phyloP scores from a whole-genome alignment of 2,888 invertebrate genomes.

The Patella pellucida region DNA sequence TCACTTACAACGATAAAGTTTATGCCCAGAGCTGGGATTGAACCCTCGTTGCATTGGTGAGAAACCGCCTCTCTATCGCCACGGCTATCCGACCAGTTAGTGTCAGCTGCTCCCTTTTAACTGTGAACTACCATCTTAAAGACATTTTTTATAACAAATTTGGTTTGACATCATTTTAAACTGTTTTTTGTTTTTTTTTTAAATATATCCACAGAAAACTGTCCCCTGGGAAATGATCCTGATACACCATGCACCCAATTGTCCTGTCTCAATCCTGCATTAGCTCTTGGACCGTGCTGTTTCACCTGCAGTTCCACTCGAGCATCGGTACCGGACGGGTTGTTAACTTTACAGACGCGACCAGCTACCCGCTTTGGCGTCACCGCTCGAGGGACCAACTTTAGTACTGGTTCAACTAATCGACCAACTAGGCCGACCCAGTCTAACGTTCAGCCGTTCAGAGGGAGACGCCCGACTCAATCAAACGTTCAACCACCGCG shows the following conservation, averaged over 20 bases:
- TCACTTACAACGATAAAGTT: too few species aligned
- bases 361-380: neutral
- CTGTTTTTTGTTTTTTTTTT: too few species aligned
- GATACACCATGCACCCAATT: neutral
- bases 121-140: too few species aligned
- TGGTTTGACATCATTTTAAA: too few species aligned
- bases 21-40: too few species aligned
- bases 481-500: neutral
- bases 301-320: neutral
- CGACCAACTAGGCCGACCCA: neutral
- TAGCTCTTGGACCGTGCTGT: neutral
- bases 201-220: neutral
- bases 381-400: neutral
- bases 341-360: neutral
- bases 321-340: neutral
- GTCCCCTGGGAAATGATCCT: neutral
- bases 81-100: too few species aligned
- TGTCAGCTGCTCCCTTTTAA: too few species aligned
- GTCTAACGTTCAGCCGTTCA: neutral
- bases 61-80: too few species aligned
- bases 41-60: too few species aligned
- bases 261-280: neutral
- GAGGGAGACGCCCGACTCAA: neutral
- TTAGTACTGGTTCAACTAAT: neutral
- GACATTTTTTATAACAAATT: too few species aligned